Percentiles rank a stretch among this genome's conserved stretches.
phyloP scores from a whole-genome alignment of 2,797 vertebrate species.

The Bradypodion pumilum region DNA sequence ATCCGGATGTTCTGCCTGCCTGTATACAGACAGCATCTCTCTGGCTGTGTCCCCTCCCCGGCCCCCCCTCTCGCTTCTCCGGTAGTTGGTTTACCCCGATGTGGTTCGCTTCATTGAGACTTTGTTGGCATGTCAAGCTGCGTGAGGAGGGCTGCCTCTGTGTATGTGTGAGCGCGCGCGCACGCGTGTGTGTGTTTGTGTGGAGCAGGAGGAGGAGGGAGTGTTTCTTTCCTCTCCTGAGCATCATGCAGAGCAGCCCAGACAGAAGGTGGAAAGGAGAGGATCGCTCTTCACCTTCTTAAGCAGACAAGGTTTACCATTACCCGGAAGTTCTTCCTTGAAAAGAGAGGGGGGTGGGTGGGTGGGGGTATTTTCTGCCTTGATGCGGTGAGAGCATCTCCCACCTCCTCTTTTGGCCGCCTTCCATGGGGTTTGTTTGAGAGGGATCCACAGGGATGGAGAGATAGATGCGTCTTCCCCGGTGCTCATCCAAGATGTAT shows the following conservation, averaged over 20 bases:
- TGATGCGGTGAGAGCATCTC: slow-evolving; percentile 36
- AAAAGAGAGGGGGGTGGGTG: slow-evolving; percentile 27
- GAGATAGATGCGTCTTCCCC: background rate
- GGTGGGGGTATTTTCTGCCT: slow-evolving; percentile 25
- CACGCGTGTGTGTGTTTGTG: too few relatives aligned
- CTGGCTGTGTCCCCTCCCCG: background rate
- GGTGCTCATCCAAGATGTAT: background rate
- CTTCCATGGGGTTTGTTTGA: slow-evolving; percentile 7
- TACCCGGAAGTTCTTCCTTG: slow-evolving; percentile 46
- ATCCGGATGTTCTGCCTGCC: slow-evolving; percentile 31
- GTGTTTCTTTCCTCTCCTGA: background rate
- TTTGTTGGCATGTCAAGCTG: slow-evolving; percentile 15
- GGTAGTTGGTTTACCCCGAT: slow-evolving; percentile 16
- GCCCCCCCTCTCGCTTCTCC: background rate
- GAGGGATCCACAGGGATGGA: slow-evolving; percentile 23
- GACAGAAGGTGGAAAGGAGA: slow-evolving; percentile 10
- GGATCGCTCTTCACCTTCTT: slow-evolving; percentile 38
- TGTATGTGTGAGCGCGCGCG: too few relatives aligned
- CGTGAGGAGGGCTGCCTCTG: background rate
- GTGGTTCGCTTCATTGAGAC: slow-evolving; percentile 30
- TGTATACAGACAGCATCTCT: slow-evolving; percentile 1
- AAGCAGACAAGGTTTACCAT: slow-evolving; percentile 15
- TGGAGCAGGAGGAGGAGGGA: background rate
- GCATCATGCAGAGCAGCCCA: slow-evolving; percentile 26
- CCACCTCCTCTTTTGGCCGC: slow-evolving; percentile 8